Percentiles rank a stretch among this genome's conserved stretches.
phyloP scores from a whole-genome alignment of 30 jellyfish, hydroid and myxozoan species.

The Catostylus mosaicus region DNA sequence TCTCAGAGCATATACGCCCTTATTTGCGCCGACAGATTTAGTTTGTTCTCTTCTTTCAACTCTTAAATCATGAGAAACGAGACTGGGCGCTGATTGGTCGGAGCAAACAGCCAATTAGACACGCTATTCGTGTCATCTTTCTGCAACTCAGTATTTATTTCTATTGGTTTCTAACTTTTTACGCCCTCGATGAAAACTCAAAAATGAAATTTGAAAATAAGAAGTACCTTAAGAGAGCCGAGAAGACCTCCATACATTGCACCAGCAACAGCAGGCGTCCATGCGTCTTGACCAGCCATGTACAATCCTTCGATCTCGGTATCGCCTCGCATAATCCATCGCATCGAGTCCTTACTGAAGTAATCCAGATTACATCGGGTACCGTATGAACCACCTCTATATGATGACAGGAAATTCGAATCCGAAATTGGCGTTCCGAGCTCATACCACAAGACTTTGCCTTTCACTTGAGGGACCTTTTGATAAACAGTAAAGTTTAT shows the following conservation, averaged over 20 bases:
- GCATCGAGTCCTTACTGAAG: slow-evolving; percentile 72
- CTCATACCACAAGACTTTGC: slow-evolving; percentile 89
- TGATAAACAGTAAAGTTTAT: too few species aligned
- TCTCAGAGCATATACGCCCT: too few species aligned
- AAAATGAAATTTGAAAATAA: too few species aligned
- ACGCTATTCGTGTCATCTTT: too few species aligned
- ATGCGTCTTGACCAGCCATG: slow-evolving; percentile 95
- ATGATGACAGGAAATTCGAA: slow-evolving; percentile 75
- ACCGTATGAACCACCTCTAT: slow-evolving; percentile 90
- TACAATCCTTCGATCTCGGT: slow-evolving; percentile 76
- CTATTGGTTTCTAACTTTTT: too few species aligned
- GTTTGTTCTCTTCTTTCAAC: too few species aligned
- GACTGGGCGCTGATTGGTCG: too few species aligned
- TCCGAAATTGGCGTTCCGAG: slow-evolving; percentile 92
- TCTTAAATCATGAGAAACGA: too few species aligned
- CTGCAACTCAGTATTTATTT: too few species aligned
- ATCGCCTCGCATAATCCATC: slow-evolving; percentile 95
- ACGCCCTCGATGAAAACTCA: too few species aligned
- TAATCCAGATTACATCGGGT: slow-evolving; percentile 86
- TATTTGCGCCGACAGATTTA: too few species aligned
- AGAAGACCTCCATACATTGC: slow-evolving; percentile 94
- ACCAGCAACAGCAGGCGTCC: slow-evolving; percentile 98
- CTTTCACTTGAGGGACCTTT: slow-evolving; percentile 92
- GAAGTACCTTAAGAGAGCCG: slow-evolving; percentile 76
- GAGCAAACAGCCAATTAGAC: too few species aligned